Evolutionary conservation across 2,113 vertebrate genomes (phyloP).

Genomic region (Grus americana): DNA sequence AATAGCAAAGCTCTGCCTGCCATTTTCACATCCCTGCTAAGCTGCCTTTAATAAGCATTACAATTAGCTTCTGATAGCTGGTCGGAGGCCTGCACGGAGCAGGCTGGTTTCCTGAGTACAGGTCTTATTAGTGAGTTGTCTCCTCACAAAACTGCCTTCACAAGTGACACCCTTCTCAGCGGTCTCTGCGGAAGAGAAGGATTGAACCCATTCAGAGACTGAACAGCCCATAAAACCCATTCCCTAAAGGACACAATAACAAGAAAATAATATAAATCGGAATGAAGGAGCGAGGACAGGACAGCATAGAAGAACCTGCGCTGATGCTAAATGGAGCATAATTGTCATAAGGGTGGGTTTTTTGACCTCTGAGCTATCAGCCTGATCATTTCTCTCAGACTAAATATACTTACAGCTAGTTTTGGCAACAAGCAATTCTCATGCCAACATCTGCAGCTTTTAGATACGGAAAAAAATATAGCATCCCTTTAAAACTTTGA

Average conservation of each 20-base stretch:
- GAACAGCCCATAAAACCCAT: not conserved
- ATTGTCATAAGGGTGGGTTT: not conserved
- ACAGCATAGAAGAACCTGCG: not conserved
- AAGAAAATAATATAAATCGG: slow-evolving; percentile 15
- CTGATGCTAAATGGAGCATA: not conserved
- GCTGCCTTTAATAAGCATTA: slow-evolving; percentile 65
- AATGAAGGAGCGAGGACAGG: not conserved
- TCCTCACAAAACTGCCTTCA: slow-evolving; percentile 47
- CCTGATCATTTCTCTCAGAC: not conserved
- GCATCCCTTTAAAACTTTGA: slow-evolving; percentile 23
- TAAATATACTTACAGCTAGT: slow-evolving; percentile 18
- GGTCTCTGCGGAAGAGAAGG: not conserved
- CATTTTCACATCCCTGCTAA: slow-evolving; percentile 55
- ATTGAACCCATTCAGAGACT: slow-evolving; percentile 36
- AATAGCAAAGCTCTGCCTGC: slow-evolving; percentile 58
- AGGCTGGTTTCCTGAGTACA: not conserved
- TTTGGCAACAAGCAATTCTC: slow-evolving; percentile 2
- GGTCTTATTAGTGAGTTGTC: slow-evolving; percentile 46
- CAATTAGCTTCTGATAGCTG: slow-evolving; percentile 62
- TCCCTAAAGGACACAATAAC: slow-evolving; percentile 38
- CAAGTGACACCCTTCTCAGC: slow-evolving; percentile 43
- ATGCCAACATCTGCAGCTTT: not conserved
- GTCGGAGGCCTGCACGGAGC: not conserved
- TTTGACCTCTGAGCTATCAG: slow-evolving; percentile 27
- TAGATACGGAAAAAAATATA: not conserved